These are phyloP conservation scores for Micrasema longulum DNA, from an alignment of 1,140 invertebrate genomes.

Conservation along the genomic window DNA sequence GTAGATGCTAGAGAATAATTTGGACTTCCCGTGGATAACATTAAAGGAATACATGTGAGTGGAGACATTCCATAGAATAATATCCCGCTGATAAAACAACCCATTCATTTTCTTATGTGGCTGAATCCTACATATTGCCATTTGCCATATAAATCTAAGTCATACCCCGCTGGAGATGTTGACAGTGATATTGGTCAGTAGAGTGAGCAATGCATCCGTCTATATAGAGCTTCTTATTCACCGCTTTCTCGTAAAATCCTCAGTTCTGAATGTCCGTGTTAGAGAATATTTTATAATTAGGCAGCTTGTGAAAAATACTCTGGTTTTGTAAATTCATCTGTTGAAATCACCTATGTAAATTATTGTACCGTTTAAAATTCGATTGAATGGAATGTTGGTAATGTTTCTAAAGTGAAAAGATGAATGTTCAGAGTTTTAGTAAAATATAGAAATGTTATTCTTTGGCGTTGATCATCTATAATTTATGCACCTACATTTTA, in stretches of 20 bases:
- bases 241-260: constrained; percentile 29
- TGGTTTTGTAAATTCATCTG: constrained; percentile 47
- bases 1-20: constrained; percentile 54
- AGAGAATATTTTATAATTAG: constrained; percentile 44
- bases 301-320: constrained; percentile 50
- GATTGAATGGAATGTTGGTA: constrained; percentile 51
- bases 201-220: neutral
- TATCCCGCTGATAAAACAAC: constrained; percentile 37
- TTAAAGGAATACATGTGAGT: constrained; percentile 51
- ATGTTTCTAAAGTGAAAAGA: constrained; percentile 51
- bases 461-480: constrained; percentile 54
- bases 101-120: constrained; percentile 44
- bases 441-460: constrained; percentile 55
- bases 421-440: constrained; percentile 52
- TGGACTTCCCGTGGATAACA: constrained; percentile 51
- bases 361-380: constrained; percentile 47
- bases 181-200: neutral
- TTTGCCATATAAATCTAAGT: constrained; percentile 55
- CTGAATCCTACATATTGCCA: constrained; percentile 50
- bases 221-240: constrained; percentile 43
- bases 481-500: constrained; percentile 56
- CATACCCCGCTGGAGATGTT: constrained; percentile 44
- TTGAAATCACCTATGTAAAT: constrained; percentile 47
- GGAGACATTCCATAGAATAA: constrained; percentile 54
- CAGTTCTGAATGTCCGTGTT: constrained; percentile 42